Base-by-base conservation (phyloP, 2,888 invertebrate genomes). In the Drosophila longiperda region DNA sequence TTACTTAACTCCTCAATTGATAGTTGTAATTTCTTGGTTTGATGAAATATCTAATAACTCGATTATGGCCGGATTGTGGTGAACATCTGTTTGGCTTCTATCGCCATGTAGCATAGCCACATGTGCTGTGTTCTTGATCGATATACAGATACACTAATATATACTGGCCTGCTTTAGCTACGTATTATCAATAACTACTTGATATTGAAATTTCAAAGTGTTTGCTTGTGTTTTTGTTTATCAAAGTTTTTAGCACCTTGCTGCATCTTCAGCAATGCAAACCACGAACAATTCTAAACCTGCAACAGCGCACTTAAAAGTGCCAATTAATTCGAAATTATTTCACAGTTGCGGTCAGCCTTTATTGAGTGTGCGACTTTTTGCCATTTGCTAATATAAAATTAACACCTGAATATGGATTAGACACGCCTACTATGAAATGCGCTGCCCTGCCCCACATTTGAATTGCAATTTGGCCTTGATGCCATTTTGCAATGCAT, bases 321-420 rank as follows among this genome's bases (percentile, higher is more conserved):
- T 85, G 88, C 58, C 60, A 87, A 85, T 79, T 74, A 73, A 85
- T 79, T 57, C 20, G 34, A 66, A 83, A 83, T 74, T 72, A 83
- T 66, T 57, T 64, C 33, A 58, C 5, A 23, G 20, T 57, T 64
- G 42, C n/a, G 17, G 33, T 42, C n/a, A 62, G 55, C 29, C 33
- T 33, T 23, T 38, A 42, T n/a, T 61, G 23, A 40, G 29, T 23
- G 66, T 15, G 57, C 50, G 42, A 65, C 48, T 53, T 66, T 69
- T 75, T 45, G 45, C 65, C 68, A 52, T 52, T 42, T 58, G 57
- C 17, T 42, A 49, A 59, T 67, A 50, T 42, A 17, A 59, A 67
- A 64, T 62, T 54, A 63, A 26, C 69, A 67, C 61, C 67, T 65
- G 54, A 62, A 53, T 68, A 29, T 26, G 17, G 23, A 77, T 53